phyloP scores from a whole-genome alignment of 1,140 invertebrate genomes.

The Batillaria attramentaria region DNA sequence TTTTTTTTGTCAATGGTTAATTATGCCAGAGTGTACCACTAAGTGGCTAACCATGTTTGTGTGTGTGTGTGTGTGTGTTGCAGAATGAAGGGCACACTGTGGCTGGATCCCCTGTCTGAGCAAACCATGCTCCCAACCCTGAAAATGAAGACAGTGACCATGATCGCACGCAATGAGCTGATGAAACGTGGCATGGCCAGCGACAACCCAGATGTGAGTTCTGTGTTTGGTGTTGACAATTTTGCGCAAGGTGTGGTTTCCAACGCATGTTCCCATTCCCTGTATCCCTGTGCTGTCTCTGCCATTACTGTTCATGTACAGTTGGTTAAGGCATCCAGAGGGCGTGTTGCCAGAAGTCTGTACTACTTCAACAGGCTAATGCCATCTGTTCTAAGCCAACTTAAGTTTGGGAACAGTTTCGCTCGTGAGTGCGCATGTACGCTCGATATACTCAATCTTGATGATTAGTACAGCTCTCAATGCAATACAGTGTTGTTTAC shows the following conservation, averaged over 20 bases:
- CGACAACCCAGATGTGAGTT: conserved; percentile 50
- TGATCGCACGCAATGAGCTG: conserved; percentile 44
- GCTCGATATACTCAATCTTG: no score
- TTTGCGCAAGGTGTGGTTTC: background rate
- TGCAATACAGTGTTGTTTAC: no score
- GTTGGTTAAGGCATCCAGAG: background rate
- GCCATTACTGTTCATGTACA: no score
- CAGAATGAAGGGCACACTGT: conserved; percentile 53
- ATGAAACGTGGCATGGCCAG: conserved; percentile 46
- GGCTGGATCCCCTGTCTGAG: conserved; percentile 53
- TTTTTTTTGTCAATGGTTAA: no score
- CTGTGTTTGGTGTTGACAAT: background rate
- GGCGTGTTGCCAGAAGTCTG: background rate
- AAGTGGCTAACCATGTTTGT: no score
- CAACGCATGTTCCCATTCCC: no score
- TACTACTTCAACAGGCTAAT: background rate
- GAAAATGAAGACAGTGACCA: conserved; percentile 35
- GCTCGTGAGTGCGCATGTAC: no score
- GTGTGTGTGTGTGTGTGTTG: conserved; percentile 11
- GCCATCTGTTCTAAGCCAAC: background rate
- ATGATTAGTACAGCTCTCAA: no score
- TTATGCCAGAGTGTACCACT: no score
- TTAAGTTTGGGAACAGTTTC: no score
- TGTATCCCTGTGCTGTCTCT: no score
- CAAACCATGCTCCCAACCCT: conserved; percentile 33